A percentile compares a stretch with the other conserved stretches of the same genome.
These are phyloP conservation scores for Oxycera nigricornis DNA, from an alignment of 2,888 invertebrate genomes.

Conservation along the genomic window DNA sequence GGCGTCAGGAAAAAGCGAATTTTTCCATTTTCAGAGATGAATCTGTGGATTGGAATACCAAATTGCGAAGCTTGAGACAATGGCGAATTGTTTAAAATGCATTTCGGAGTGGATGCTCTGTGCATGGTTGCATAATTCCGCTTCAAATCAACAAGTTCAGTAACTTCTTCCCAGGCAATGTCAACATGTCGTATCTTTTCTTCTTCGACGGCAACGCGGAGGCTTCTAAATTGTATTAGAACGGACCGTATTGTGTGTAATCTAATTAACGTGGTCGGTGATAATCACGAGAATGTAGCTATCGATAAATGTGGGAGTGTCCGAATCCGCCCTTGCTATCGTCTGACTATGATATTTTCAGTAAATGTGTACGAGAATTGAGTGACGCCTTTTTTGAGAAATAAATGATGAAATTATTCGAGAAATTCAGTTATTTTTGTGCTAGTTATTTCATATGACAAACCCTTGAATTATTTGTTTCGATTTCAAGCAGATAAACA, in stretches of 20 bases:
- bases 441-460: no score
- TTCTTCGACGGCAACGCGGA: no score
- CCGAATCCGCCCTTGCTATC: slow-evolving; percentile 9
- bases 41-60: background rate
- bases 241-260: no score
- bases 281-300: background rate
- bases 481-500: no score
- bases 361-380: background rate
- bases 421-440: no score
- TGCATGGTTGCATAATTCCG: background rate
- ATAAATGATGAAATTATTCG: no score
- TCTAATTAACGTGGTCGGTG: background rate
- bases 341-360: background rate
- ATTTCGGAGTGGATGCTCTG: background rate
- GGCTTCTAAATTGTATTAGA: background rate
- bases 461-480: no score
- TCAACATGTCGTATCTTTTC: background rate
- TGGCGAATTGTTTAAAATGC: background rate
- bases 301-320: slow-evolving; percentile 6
- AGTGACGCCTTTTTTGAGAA: no score
- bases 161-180: background rate
- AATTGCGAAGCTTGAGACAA: background rate
- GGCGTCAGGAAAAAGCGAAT: background rate
- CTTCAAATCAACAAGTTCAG: slow-evolving; percentile 25
- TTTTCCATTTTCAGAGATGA: background rate